Evolutionary conservation across 2,797 vertebrate species (phyloP), one percentile per base, ranked within the genome.

Genomic region (Nyctibius grandis): DNA sequence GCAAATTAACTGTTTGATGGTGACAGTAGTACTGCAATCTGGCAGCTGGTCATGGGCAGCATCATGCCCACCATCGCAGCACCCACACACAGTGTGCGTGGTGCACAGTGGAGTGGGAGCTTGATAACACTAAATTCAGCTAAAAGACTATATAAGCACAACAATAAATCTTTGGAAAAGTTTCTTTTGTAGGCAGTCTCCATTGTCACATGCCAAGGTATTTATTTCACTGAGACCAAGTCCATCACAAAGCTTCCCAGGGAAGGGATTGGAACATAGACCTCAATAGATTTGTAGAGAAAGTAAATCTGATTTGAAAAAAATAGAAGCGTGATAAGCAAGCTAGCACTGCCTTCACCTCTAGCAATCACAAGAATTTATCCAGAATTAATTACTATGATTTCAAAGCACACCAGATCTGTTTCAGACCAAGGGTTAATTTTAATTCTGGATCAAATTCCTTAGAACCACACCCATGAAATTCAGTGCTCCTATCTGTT

Each of bases 261-360:
- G 31, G 21, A 54, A 80, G 45, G 16, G 61, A 60, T 34, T 64
- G 60, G 26, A 88, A 85, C 45, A 33, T 26, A 60, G 11, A 48
- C 23, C 33, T 89, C 44, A 40, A 25, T 1, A 61, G 33, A 68
- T 72, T 78, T 61, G 19, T 45, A 9, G 69, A 64, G 59, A 68
- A 85, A 69, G 54, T 31, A 93, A 95, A 70, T 70, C 21, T 67
- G 63, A 34, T 44, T 61, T 10, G 25, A 89, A 92, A 92, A 48
- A 31, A 45, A 20, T 9, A 67, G 6, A 68, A 65, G n/a, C 11
- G n/a, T 26, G 22, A 59, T 78, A 31, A 28, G 11, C 42, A 86
- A 76, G 11, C 36, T 63, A 73, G 36, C 94, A 69, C 15, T 80
- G 26, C 54, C 18, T 75, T 56, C 40, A 88, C 23, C 51, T 64